These are phyloP conservation scores for Lasaia peninsularis DNA, from an alignment of 1,140 invertebrate species.

Conservation along the genomic window DNA sequence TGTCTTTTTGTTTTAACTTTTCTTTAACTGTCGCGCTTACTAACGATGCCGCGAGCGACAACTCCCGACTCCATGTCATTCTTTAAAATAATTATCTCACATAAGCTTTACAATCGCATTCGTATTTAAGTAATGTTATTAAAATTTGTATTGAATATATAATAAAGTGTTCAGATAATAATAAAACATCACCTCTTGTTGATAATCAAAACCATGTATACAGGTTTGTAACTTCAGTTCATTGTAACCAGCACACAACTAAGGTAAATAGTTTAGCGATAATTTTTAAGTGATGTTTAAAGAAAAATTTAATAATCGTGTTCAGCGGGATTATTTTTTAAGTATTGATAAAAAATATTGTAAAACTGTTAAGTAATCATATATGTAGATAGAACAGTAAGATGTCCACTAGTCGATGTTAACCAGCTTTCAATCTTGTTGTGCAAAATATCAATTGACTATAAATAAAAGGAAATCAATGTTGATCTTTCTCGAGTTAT, in stretches of 20 bases:
- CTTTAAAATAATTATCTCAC: conserved; percentile 42
- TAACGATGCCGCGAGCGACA: conserved; percentile 50
- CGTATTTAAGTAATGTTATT: conserved; percentile 61
- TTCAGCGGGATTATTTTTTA: conserved; percentile 73
- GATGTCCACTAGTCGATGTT: conserved; percentile 71
- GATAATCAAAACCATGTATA: conserved; percentile 44
- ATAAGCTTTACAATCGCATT: conserved; percentile 61
- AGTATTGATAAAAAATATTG: conserved; percentile 63
- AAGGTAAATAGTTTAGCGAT: conserved; percentile 71
- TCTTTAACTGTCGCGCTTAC: conserved; percentile 56
- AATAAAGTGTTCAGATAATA: conserved; percentile 73
- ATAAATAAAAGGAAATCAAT: conserved; percentile 58
- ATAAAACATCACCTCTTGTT: conserved; percentile 55
- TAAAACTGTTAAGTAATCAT: conserved; percentile 74
- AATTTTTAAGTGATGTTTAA: conserved; percentile 70
- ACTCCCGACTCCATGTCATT: conserved; percentile 55
- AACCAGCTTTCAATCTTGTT: conserved; percentile 68
- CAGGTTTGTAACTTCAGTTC: conserved; percentile 46
- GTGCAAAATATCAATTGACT: conserved; percentile 62
- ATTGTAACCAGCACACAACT: conserved; percentile 69
- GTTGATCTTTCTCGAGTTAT: conserved; percentile 60
- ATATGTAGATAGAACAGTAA: conserved; percentile 69
- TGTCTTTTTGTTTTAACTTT: conserved; percentile 57
- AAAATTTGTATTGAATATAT: conserved; percentile 62
- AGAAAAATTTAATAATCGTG: conserved; percentile 62